Evolutionary conservation across 2,113 vertebrate species (phyloP).

Genomic region (Empidonax alnorum): DNA sequence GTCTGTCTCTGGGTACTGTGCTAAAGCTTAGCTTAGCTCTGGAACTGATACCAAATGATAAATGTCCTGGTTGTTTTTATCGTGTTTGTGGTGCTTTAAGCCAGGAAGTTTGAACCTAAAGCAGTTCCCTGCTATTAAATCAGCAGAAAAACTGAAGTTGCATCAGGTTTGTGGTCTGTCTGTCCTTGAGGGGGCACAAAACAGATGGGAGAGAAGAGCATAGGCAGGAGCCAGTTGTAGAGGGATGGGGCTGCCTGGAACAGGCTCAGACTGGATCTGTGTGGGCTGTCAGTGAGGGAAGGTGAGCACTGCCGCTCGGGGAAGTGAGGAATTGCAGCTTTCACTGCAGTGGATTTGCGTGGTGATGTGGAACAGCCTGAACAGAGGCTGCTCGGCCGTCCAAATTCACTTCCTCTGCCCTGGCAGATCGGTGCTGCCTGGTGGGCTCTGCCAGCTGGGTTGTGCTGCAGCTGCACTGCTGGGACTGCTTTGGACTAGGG

Average conservation of each 20-base stretch:
- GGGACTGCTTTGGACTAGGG: neutral
- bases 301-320: neutral
- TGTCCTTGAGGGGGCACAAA: neutral
- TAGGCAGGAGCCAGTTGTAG: neutral
- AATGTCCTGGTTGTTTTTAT: neutral
- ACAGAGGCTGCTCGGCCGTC: neutral
- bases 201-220: neutral
- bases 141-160: neutral
- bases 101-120: neutral
- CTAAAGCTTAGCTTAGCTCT: neutral
- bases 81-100: neutral
- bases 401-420: rapidly evolving
- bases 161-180: neutral
- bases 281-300: neutral
- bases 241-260: neutral
- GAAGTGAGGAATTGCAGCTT: neutral
- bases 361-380: neutral
- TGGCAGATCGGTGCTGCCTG: rapidly evolving
- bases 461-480: neutral
- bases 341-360: rapidly evolving
- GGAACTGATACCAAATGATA: neutral
- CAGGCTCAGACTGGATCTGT: constrained; percentile 10
- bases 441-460: neutral
- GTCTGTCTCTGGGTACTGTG: rapidly evolving
- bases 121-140: neutral